phyloP scores from a whole-genome alignment of 1,140 invertebrate genomes.

The Drosophila seguyi region DNA sequence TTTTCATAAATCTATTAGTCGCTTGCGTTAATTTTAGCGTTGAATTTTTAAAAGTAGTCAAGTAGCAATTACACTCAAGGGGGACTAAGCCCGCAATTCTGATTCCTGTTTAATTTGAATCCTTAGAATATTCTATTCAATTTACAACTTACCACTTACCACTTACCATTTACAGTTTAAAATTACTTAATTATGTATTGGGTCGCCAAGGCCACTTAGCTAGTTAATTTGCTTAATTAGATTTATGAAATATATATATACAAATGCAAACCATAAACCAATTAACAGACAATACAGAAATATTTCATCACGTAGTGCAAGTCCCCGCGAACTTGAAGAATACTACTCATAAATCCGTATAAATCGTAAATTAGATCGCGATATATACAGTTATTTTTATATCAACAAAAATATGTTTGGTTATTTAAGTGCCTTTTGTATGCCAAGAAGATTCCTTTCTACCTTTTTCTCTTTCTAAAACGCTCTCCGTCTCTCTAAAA shows the following conservation, averaged over 20 bases:
- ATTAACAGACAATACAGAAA: slow-evolving; percentile 76
- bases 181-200: slow-evolving; percentile 40
- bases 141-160: slow-evolving; percentile 17
- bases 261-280: slow-evolving; percentile 59
- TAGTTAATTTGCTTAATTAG: slow-evolving; percentile 76
- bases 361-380: slow-evolving; percentile 25
- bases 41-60: slow-evolving; percentile 32
- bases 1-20: slow-evolving; percentile 2
- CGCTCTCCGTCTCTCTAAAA: slow-evolving; percentile 7
- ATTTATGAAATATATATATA: slow-evolving; percentile 51
- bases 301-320: slow-evolving; percentile 51
- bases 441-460: slow-evolving; percentile 31
- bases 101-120: slow-evolving; percentile 31
- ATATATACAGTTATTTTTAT: slow-evolving; percentile 43
- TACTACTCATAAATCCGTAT: slow-evolving; percentile 26
- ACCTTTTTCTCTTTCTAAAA: slow-evolving; percentile 1
- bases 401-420: slow-evolving; percentile 47
- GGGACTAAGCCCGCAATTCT: slow-evolving; percentile 19
- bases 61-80: slow-evolving; percentile 23
- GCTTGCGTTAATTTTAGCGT: slow-evolving; percentile 43
- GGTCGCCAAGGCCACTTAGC: slow-evolving; percentile 33
- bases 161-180: slow-evolving; percentile 24
- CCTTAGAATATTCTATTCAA: slow-evolving; percentile 24
- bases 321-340: slow-evolving; percentile 26
- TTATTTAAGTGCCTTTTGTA: slow-evolving; percentile 76